These are phyloP conservation scores for Synodontis membranacea DNA, from an alignment of 2,113 vertebrate species.

Conservation along the genomic window DNA sequence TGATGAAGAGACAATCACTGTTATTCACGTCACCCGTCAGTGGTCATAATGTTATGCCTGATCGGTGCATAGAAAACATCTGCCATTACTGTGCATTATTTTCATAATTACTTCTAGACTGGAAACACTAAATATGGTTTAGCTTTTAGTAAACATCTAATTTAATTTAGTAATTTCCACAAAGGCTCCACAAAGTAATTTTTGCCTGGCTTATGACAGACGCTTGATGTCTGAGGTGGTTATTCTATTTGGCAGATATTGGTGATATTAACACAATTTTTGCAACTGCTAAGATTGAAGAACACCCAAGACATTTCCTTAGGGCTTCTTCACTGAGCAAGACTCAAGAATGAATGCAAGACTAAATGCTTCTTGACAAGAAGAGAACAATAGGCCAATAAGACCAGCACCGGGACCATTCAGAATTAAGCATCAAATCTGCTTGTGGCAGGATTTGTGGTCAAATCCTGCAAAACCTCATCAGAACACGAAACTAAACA, in stretches of 20 bases:
- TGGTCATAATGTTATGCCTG: no score
- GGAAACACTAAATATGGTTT: not conserved
- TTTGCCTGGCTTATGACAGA: not conserved
- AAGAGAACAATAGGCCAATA: not conserved
- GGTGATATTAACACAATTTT: not conserved
- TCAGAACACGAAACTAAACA: not conserved
- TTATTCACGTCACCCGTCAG: no score
- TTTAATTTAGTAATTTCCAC: slow-evolving; percentile 27
- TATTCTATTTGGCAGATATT: not conserved
- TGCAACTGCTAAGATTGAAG: not conserved
- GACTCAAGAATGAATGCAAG: no score
- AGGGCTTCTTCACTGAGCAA: not conserved
- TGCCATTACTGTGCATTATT: not conserved
- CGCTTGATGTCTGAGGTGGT: not conserved
- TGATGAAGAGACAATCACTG: no score
- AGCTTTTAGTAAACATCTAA: slow-evolving; percentile 10
- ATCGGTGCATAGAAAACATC: not conserved
- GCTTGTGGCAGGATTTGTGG: not conserved
- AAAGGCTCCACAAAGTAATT: slow-evolving; percentile 11
- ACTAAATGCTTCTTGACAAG: not conserved
- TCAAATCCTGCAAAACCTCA: slow-evolving; percentile 2
- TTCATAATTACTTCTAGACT: not conserved
- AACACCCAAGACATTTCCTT: not conserved
- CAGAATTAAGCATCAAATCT: slow-evolving; percentile 15
- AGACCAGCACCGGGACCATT: not conserved